A percentile compares a stretch with the other conserved stretches of the same genome.
These are phyloP conservation scores for Ceyx melanurus DNA, from an alignment of 2,113 vertebrate species.

Conservation along the genomic window DNA sequence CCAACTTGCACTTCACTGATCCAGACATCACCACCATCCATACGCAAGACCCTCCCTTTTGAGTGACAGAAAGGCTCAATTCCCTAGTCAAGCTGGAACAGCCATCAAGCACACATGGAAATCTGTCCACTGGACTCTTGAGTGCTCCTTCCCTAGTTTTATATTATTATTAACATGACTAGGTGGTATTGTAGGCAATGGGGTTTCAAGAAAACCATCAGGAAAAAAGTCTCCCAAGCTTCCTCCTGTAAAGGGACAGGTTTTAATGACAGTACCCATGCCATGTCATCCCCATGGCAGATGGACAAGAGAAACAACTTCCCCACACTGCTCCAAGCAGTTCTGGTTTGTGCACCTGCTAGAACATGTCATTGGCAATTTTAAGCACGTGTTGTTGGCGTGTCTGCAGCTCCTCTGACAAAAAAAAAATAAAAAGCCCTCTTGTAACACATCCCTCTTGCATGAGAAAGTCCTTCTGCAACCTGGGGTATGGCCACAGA, in stretches of 20 bases:
- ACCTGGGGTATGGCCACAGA: accelerated
- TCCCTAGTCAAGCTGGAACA: background rate
- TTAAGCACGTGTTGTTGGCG: background rate
- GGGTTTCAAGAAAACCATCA: background rate
- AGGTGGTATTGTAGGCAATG: background rate
- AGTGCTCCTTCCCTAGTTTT: background rate
- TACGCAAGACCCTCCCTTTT: background rate
- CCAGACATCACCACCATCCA: background rate
- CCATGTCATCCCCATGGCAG: background rate
- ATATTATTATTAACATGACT: background rate
- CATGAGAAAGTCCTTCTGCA: background rate
- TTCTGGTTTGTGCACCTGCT: background rate
- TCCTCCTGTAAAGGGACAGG: background rate
- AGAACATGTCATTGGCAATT: background rate
- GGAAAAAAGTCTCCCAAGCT: background rate
- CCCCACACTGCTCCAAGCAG: background rate
- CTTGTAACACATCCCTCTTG: background rate
- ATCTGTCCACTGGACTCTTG: background rate
- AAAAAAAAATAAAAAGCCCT: background rate
- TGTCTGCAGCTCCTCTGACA: background rate
- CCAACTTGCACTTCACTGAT: background rate
- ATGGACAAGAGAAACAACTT: background rate
- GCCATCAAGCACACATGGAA: background rate
- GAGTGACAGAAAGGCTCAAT: background rate
- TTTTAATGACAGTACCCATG: background rate